These are phyloP conservation scores for Cyprinodon diabolis DNA, from an alignment of 2,797 vertebrate genomes.

Conservation along the genomic window DNA sequence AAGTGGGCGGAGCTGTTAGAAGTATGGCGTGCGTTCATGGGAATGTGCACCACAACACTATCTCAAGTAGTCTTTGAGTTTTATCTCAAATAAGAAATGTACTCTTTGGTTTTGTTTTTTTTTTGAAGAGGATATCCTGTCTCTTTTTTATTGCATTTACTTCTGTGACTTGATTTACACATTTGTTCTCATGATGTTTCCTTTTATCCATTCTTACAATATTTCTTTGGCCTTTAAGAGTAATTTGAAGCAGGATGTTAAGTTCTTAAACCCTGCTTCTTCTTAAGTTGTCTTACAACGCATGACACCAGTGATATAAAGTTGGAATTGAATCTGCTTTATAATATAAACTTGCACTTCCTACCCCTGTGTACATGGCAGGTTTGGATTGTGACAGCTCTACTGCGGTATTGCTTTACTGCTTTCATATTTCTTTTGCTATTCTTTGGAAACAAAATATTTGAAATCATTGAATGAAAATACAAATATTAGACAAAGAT, in stretches of 20 bases:
- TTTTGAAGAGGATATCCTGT: conserved; percentile 44
- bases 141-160: conserved; percentile 41
- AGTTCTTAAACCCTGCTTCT: conserved; percentile 30
- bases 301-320: not conserved
- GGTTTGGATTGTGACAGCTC: not conserved
- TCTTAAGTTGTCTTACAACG: not conserved
- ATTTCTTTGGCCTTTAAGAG: not conserved
- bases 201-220: conserved; percentile 13
- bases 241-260: conserved; percentile 56
- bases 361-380: not conserved
- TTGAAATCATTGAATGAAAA: not conserved
- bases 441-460: not conserved
- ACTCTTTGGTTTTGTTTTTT: not conserved
- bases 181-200: conserved; percentile 3
- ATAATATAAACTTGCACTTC: not conserved
- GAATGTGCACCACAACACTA: not conserved
- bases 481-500: not conserved
- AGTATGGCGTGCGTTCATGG: not conserved
- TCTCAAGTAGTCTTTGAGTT: not conserved
- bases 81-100: not conserved
- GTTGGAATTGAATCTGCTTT: not conserved
- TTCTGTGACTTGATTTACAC: not conserved
- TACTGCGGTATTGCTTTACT: not conserved
- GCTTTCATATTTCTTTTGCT: not conserved
- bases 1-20: not conserved